Conservation (phyloP, 2,113 vertebrate species). For the Porphyrio hochstetteri region DNA sequence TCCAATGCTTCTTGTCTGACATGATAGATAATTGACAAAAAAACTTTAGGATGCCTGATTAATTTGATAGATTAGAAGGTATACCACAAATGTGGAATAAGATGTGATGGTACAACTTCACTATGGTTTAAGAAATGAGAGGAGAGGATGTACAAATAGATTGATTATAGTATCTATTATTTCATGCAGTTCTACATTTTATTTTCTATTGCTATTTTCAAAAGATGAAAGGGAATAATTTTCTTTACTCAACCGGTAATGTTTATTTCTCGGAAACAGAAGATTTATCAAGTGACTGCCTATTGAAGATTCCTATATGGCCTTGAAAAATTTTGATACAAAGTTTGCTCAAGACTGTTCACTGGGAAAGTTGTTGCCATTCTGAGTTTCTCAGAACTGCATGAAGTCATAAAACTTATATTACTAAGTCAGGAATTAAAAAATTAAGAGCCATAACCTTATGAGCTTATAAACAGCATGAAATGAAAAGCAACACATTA, state of each 20-base stretch:
- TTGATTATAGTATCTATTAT: slow-evolving; percentile 15
- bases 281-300: not conserved
- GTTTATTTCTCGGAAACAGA: not conserved
- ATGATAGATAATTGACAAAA: slow-evolving; percentile 24
- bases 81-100: not conserved
- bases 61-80: slow-evolving; percentile 46
- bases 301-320: not conserved
- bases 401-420: not conserved
- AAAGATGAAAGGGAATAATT: not conserved
- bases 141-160: not conserved
- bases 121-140: not conserved
- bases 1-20: slow-evolving; percentile 28
- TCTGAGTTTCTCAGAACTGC: not conserved
- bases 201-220: not conserved
- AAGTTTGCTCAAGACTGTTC: not conserved
- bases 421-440: not conserved
- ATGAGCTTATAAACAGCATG: not conserved
- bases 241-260: not conserved
- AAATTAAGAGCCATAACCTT: not conserved
- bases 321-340: not conserved
- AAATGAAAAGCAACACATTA: not conserved
- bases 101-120: not conserved
- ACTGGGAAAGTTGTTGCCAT: not conserved
- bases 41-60: slow-evolving; percentile 29
- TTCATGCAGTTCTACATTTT: not conserved